phyloP scores from a whole-genome alignment of 2,113 vertebrate species.

The Melospiza melodia region DNA sequence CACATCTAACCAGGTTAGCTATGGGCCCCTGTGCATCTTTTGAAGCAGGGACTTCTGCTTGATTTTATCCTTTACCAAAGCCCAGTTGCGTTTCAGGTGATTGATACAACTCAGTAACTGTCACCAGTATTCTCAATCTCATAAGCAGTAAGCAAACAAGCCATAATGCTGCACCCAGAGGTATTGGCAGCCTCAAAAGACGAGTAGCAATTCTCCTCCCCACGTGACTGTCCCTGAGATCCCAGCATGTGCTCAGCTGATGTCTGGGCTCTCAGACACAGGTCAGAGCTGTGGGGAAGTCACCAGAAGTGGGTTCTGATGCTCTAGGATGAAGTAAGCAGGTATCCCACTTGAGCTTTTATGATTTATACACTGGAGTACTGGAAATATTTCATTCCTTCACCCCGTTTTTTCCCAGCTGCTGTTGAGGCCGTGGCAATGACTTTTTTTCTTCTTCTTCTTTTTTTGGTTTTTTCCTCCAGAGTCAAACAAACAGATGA shows the following conservation, averaged over 20 bases:
- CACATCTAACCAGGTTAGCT: background rate
- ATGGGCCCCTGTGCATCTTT: background rate
- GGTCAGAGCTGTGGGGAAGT: background rate
- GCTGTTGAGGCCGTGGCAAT: background rate
- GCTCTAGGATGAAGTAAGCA: background rate
- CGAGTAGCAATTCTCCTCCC: background rate
- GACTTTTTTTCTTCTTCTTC: background rate
- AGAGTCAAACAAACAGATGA: background rate
- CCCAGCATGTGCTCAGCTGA: accelerated
- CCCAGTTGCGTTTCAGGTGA: background rate
- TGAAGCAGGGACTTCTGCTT: background rate
- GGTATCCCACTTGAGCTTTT: background rate
- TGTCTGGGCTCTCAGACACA: accelerated
- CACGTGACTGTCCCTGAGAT: background rate
- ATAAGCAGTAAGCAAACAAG: background rate
- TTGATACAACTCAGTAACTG: accelerated
- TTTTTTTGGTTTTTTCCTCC: too few species aligned
- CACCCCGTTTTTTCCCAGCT: background rate
- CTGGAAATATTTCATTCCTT: background rate
- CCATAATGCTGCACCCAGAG: background rate
- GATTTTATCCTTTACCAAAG: background rate
- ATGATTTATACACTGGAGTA: background rate
- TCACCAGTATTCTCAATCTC: background rate
- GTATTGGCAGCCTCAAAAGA: background rate
- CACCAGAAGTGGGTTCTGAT: background rate